A percentile compares a stretch with the other conserved stretches of the same genome.
phyloP scores from a whole-genome alignment of 2,113 vertebrate genomes.

The Sinosuthora webbiana region DNA sequence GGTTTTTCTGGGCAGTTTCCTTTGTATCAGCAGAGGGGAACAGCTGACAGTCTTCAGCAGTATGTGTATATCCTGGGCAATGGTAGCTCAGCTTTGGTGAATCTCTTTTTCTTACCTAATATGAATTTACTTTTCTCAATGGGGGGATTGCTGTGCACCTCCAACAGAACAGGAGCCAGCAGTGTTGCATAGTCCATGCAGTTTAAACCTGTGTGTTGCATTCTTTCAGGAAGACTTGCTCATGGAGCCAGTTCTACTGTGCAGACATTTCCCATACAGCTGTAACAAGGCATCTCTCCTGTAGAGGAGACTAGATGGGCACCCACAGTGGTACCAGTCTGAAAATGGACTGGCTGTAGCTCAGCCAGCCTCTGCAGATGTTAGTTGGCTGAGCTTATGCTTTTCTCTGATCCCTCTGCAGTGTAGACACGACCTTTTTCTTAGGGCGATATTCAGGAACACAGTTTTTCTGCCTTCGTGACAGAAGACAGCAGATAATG shows the following conservation, averaged over 20 bases:
- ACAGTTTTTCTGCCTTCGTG: not conserved
- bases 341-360: not conserved
- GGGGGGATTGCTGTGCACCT: not conserved
- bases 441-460: not conserved
- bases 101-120: not conserved
- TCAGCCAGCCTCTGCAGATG: not conserved
- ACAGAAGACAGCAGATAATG: not conserved
- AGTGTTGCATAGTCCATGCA: not conserved
- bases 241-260: rapidly evolving
- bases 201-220: not conserved
- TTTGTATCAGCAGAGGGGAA: not conserved
- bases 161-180: not conserved
- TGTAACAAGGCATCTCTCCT: not conserved
- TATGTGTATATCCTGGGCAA: not conserved
- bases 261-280: not conserved
- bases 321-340: not conserved
- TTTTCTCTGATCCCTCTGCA: not conserved
- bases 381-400: not conserved
- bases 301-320: not conserved
- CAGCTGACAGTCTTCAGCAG: not conserved
- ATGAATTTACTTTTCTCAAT: not conserved
- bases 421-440: not conserved
- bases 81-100: not conserved
- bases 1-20: not conserved
- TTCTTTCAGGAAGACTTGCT: not conserved